These are phyloP conservation scores for Sinella curviseta DNA, from an alignment of 1,140 invertebrate species.

Conservation along the genomic window DNA sequence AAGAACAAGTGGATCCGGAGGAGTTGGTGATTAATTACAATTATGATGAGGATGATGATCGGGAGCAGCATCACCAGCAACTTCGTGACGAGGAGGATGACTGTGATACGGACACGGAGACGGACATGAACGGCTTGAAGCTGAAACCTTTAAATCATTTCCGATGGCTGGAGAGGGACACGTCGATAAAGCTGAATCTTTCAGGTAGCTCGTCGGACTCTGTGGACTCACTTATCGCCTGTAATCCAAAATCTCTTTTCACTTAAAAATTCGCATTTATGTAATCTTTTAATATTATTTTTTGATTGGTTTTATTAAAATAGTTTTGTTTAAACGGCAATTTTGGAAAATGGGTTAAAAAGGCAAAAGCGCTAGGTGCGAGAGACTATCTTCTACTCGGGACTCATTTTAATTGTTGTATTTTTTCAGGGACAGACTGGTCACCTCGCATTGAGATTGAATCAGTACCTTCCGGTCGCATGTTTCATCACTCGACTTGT, in stretches of 20 bases:
- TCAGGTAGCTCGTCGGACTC: background rate
- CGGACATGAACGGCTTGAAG: background rate
- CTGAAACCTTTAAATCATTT: background rate
- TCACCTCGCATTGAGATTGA: conserved; percentile 15
- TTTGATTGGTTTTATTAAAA: no score
- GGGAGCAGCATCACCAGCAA: no score
- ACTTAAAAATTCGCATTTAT: background rate
- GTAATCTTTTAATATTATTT: no score
- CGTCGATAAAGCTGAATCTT: background rate
- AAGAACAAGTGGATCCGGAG: no score
- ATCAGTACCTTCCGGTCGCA: background rate
- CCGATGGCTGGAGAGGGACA: background rate
- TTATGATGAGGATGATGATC: no score
- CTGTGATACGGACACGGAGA: background rate
- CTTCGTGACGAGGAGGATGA: background rate
- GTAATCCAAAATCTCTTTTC: background rate
- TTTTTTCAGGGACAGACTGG: conserved; percentile 22
- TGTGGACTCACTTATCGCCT: background rate
- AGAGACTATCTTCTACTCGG: no score
- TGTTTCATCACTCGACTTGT: background rate
- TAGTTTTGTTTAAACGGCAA: no score
- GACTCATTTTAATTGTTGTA: background rate
- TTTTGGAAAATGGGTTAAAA: no score
- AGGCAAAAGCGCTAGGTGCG: no score
- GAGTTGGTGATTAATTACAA: no score